phyloP scores from a whole-genome alignment of 2,888 invertebrate genomes.

The Drosophila gaucha region DNA sequence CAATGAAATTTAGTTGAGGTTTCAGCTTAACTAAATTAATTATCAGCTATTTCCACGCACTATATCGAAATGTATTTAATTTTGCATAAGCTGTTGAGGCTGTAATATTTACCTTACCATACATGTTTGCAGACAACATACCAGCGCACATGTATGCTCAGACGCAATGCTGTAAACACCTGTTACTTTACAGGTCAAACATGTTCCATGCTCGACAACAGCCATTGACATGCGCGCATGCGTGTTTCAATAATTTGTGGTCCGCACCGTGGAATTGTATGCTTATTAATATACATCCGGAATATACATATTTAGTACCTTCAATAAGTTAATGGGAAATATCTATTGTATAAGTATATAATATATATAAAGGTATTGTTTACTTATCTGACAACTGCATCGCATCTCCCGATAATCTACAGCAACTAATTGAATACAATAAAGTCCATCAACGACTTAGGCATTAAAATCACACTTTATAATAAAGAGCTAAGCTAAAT shows the following conservation, averaged over 20 bases:
- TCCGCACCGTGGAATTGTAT: slow-evolving; percentile 31
- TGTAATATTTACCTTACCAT: slow-evolving; percentile 32
- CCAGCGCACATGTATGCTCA: slow-evolving; percentile 5
- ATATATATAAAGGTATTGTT: neutral
- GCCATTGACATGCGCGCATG: slow-evolving; percentile 51
- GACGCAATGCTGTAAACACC: slow-evolving; percentile 43
- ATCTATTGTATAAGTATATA: no score
- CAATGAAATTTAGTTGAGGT: slow-evolving; percentile 17
- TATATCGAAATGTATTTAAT: slow-evolving; percentile 27
- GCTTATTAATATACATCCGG: neutral
- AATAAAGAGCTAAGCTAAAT: neutral
- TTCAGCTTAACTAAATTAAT: slow-evolving; percentile 25
- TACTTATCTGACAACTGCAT: neutral
- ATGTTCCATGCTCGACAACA: slow-evolving; percentile 41
- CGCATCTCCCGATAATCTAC: neutral
- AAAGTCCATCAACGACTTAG: no score
- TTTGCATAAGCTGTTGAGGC: slow-evolving; percentile 35
- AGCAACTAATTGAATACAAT: neutral
- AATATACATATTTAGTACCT: no score
- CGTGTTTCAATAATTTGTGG: slow-evolving; percentile 39
- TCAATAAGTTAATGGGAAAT: no score
- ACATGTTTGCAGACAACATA: slow-evolving; percentile 29
- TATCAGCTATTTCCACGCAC: slow-evolving; percentile 25
- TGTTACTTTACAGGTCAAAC: slow-evolving; percentile 63
- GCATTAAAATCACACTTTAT: neutral